Conservation (phyloP, 2,113 vertebrate species). For the Cervus canadensis region DNA sequence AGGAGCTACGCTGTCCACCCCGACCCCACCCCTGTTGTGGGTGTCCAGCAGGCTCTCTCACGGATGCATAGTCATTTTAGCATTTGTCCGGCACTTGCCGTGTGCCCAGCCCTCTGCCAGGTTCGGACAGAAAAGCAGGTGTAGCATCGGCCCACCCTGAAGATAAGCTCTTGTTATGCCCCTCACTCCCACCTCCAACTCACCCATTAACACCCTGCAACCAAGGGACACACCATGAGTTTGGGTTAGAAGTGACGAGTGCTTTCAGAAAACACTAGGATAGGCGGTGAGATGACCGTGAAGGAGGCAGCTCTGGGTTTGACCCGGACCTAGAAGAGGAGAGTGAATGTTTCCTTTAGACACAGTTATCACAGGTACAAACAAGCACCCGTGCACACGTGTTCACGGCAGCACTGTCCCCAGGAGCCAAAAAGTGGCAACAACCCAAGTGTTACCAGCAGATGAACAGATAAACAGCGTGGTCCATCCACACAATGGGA, state of each 20-base stretch:
- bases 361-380: neutral
- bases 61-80: no score
- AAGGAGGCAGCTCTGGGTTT: rapidly evolving
- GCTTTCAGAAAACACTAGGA: neutral
- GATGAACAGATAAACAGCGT: no score
- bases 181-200: no score
- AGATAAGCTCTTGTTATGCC: neutral
- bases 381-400: rapidly evolving
- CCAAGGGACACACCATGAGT: neutral
- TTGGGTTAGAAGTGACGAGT: neutral
- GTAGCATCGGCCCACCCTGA: neutral
- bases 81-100: rapidly evolving
- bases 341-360: rapidly evolving
- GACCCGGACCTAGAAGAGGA: neutral
- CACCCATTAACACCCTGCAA: no score
- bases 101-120: neutral
- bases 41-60: neutral
- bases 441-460: neutral
- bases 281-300: rapidly evolving
- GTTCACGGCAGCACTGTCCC: rapidly evolving
- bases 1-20: rapidly evolving
- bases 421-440: rapidly evolving
- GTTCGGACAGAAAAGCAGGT: neutral
- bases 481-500: neutral
- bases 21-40: neutral